Evolutionary conservation across 2,113 vertebrate genomes (phyloP).

Genomic region (Petroica traversi): DNA sequence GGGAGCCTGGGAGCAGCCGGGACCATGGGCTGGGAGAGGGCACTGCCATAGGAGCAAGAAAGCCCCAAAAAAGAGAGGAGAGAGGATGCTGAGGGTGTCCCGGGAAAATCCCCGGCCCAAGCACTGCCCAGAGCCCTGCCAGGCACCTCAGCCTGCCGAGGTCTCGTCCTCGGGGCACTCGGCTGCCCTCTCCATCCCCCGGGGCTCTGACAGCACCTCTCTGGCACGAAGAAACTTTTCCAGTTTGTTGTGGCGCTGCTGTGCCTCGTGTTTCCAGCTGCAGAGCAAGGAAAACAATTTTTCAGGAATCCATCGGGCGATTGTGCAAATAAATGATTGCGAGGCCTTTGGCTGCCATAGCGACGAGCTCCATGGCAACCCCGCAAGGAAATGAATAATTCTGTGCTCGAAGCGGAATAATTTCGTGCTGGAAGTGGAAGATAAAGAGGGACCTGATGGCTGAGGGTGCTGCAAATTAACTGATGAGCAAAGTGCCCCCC

Average conservation of each 20-base stretch:
- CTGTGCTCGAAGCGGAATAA: not conserved
- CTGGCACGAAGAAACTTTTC: not conserved
- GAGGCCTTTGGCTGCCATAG: slow-evolving; percentile 31
- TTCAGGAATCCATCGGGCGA: not conserved
- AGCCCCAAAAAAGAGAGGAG: not conserved
- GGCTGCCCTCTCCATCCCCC: not conserved
- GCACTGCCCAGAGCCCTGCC: not conserved
- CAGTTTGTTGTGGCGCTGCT: not conserved
- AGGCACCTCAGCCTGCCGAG: not conserved
- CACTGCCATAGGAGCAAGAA: not conserved
- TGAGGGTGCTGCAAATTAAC: not conserved
- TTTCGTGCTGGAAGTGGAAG: not conserved
- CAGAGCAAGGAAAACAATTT: slow-evolving; percentile 8
- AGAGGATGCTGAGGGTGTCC: not conserved
- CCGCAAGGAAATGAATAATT: slow-evolving; percentile 43
- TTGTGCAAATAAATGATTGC: slow-evolving; percentile 34
- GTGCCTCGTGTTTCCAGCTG: not conserved
- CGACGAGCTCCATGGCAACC: slow-evolving; percentile 44
- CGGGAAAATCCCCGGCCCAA: not conserved
- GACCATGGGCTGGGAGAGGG: no score
- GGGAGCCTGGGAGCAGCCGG: not conserved
- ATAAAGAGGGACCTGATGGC: not conserved
- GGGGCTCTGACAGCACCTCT: not conserved
- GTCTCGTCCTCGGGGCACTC: not conserved
- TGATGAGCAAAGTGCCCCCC: not conserved